phyloP scores from a whole-genome alignment of 2,797 vertebrate genomes.

The Craterocephalus amniculus region DNA sequence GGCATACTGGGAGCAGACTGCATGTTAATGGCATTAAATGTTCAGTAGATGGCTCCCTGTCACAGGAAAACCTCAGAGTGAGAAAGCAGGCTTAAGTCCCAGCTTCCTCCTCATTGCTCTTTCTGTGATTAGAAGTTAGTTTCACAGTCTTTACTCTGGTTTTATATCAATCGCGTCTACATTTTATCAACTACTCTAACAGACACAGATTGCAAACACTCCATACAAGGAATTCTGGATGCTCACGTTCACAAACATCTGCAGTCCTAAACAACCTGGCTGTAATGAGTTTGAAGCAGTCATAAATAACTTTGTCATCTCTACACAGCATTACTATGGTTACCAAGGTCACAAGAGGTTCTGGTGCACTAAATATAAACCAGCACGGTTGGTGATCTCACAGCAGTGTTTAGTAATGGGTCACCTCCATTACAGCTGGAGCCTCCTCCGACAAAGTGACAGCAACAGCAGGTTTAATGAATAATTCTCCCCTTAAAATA shows the following conservation, averaged over 20 bases:
- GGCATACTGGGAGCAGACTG: neutral
- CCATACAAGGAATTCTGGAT: neutral
- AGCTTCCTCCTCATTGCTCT: neutral
- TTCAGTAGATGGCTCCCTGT: conserved; percentile 63
- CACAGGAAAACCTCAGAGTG: conserved; percentile 40
- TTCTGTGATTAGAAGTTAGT: neutral
- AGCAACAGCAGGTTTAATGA: conserved; percentile 31
- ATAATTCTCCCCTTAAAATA: conserved; percentile 33
- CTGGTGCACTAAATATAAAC: conserved; percentile 58
- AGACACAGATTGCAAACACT: neutral
- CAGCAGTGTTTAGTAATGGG: conserved; percentile 44
- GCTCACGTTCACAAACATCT: neutral
- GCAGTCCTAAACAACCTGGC: conserved; percentile 1
- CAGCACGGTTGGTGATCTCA: conserved; percentile 43
- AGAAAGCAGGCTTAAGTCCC: neutral
- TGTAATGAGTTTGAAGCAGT: conserved; percentile 12
- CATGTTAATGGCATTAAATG: conserved; percentile 43
- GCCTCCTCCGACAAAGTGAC: conserved; percentile 32
- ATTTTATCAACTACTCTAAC: neutral
- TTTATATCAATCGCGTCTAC: neutral
- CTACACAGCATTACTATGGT: conserved; percentile 60
- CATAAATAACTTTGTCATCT: conserved; percentile 32
- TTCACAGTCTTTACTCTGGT: neutral
- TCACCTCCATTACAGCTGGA: conserved; percentile 49
- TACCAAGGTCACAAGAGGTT: conserved; percentile 59